A percentile compares a stretch with the other conserved stretches of the same genome.
These are phyloP conservation scores for Agonum fuliginosum DNA, from an alignment of 2,888 invertebrate genomes.

Conservation along the genomic window DNA sequence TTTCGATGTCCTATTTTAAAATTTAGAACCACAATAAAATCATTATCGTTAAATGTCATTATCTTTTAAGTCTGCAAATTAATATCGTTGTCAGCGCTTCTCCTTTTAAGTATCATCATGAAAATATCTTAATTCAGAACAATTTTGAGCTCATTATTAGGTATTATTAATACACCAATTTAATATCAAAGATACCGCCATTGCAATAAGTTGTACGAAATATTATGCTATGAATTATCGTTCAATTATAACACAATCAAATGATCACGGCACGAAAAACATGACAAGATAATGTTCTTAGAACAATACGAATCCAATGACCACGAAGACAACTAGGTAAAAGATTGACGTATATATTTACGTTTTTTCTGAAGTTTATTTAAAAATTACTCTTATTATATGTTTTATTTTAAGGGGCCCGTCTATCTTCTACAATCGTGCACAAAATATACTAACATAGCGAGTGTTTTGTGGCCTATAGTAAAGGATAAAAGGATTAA, in stretches of 20 bases:
- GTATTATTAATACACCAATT: conserved; percentile 6
- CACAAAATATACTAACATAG: no score
- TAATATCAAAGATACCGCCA: conserved; percentile 37
- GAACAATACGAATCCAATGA: no score
- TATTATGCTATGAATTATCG: conserved; percentile 40
- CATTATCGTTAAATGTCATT: conserved; percentile 27
- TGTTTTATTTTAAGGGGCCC: no score
- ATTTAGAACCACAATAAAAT: conserved; percentile 16
- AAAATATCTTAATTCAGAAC: conserved; percentile 24
- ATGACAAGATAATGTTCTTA: no score
- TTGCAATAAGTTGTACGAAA: conserved; percentile 22
- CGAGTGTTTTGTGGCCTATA: no score
- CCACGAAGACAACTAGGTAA: no score
- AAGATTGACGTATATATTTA: no score
- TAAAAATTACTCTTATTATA: no score
- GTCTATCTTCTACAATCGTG: no score
- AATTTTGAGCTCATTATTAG: conserved; percentile 6
- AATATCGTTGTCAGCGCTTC: conserved; percentile 6
- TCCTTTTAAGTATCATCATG: conserved; percentile 24
- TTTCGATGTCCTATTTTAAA: no score
- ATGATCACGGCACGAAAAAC: conserved; percentile 31
- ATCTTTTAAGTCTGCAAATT: conserved; percentile 20
- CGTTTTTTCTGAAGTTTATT: no score
- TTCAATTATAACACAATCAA: conserved; percentile 45
- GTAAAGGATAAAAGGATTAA: no score